These are phyloP conservation scores for Cactoblastis cactorum DNA, from an alignment of 2,888 invertebrate genomes.

Conservation along the genomic window DNA sequence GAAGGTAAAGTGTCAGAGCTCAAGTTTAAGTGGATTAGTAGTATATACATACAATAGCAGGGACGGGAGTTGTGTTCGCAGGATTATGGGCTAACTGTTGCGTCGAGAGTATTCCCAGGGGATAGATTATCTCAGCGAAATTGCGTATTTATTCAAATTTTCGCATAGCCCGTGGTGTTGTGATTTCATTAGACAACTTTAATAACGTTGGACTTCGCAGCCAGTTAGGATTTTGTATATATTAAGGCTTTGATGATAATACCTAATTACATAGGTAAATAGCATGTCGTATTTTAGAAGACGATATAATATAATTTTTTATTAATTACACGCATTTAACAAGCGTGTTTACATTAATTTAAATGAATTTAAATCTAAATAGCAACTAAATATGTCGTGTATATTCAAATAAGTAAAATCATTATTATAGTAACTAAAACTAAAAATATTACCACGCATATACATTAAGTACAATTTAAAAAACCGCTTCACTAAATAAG, in stretches of 20 bases:
- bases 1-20: constrained; percentile 17
- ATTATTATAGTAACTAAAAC: neutral
- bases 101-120: constrained; percentile 38
- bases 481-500: neutral
- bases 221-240: constrained; percentile 15
- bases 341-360: too few relatives aligned
- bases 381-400: too few relatives aligned
- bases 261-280: neutral
- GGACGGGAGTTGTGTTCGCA: constrained; percentile 31
- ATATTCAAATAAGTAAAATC: neutral
- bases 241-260: constrained; percentile 13
- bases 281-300: too few relatives aligned
- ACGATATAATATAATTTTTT: too few relatives aligned
- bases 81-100: constrained; percentile 64
- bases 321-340: too few relatives aligned
- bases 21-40: constrained; percentile 22
- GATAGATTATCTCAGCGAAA: constrained; percentile 35
- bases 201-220: constrained; percentile 17
- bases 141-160: constrained; percentile 49
- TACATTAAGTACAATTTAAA: too few relatives aligned
- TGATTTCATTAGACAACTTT: constrained; percentile 29
- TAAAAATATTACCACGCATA: neutral
- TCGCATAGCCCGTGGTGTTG: constrained; percentile 25
- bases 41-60: constrained; percentile 25
- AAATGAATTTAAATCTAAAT: too few relatives aligned